These are phyloP conservation scores for Folsomia candida DNA, from an alignment of 2,888 invertebrate species.

Conservation along the genomic window DNA sequence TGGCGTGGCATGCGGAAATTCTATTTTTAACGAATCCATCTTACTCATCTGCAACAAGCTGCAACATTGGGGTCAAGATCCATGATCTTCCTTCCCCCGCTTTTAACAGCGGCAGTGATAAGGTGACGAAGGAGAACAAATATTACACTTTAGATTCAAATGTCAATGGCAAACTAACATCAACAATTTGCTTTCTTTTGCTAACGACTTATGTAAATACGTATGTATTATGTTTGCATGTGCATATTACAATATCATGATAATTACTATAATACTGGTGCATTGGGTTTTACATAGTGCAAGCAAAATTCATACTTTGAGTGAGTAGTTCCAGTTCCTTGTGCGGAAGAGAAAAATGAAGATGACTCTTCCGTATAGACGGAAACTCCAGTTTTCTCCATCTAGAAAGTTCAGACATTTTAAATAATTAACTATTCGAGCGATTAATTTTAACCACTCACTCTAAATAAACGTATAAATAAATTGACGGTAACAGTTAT, in stretches of 20 bases:
- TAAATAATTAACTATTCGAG: no score
- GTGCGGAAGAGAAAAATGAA: background rate
- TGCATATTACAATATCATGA: background rate
- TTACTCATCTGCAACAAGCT: background rate
- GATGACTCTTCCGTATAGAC: background rate
- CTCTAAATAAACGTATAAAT: no score
- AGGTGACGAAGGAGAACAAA: background rate
- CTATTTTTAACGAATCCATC: background rate
- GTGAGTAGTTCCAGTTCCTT: background rate
- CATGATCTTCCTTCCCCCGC: background rate
- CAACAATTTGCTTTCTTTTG: background rate
- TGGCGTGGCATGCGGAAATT: constrained; percentile 2
- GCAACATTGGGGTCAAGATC: background rate
- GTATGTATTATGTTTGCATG: background rate
- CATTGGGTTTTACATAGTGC: no score
- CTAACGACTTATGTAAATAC: background rate
- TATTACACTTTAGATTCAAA: background rate
- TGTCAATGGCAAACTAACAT: constrained; percentile 5
- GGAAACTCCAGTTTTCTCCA: background rate
- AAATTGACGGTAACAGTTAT: no score
- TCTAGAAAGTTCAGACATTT: constrained; percentile 6
- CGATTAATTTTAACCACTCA: no score
- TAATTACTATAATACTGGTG: no score
- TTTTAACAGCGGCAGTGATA: no score
- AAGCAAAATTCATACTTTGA: background rate